These are phyloP conservation scores for Ivindomyrus marchei DNA, from an alignment of 2,113 vertebrate species.

Conservation along the genomic window DNA sequence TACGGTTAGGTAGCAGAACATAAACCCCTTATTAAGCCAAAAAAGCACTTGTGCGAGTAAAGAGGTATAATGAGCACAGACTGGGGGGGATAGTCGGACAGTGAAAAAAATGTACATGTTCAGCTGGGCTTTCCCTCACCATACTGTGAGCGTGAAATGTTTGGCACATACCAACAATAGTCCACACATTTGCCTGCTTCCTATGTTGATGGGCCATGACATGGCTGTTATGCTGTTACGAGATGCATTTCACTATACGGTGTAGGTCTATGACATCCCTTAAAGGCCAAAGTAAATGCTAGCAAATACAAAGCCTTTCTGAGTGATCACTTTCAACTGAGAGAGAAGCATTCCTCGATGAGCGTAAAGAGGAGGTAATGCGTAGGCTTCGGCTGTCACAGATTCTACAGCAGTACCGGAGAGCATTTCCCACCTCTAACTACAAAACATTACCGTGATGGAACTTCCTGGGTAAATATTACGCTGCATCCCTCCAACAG, in stretches of 20 bases:
- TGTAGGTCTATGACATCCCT: not conserved
- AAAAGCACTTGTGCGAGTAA: not conserved
- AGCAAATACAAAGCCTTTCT: not conserved
- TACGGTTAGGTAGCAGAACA: not conserved
- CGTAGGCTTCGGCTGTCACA: not conserved
- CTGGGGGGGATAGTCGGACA: not conserved
- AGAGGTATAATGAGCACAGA: not conserved
- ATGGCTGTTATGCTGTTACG: not conserved
- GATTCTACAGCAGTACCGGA: not conserved
- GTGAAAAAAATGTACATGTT: not conserved
- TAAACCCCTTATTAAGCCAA: not conserved
- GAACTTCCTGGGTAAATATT: not conserved
- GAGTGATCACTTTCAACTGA: not conserved
- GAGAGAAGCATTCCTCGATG: not conserved
- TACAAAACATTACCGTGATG: not conserved
- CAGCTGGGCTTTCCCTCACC: not conserved
- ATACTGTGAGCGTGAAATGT: not conserved
- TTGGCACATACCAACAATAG: not conserved
- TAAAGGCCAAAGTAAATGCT: not conserved
- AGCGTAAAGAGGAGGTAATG: not conserved
- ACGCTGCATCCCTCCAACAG: not conserved
- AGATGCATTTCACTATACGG: not conserved
- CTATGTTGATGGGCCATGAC: not conserved
- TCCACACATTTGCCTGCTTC: not conserved
- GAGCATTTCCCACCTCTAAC: not conserved